Evolutionary conservation across 2,797 vertebrate species (phyloP).

Genomic region (Platalea minor): DNA sequence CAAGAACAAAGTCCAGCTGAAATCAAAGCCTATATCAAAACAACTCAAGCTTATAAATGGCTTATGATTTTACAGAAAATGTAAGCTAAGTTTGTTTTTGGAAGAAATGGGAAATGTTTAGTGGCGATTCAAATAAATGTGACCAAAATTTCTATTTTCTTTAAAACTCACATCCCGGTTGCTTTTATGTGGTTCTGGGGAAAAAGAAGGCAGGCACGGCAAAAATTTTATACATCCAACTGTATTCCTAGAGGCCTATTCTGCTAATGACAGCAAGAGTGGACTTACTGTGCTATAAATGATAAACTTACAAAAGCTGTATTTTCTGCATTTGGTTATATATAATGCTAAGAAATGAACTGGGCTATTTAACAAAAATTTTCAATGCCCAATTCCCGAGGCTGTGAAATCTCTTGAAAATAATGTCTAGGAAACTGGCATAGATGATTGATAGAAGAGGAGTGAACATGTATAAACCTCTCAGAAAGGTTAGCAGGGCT

Average conservation of each 20-base stretch:
- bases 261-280: neutral
- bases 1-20: neutral
- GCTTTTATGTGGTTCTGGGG: neutral
- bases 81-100: neutral
- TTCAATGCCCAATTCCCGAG: neutral
- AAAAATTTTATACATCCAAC: neutral
- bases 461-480: neutral
- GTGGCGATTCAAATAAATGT: neutral
- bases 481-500: neutral
- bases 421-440: neutral
- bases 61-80: neutral
- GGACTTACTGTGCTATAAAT: neutral
- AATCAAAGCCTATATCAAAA: neutral
- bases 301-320: neutral
- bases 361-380: neutral
- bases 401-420: neutral
- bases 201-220: neutral
- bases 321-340: neutral
- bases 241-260: neutral
- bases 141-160: neutral
- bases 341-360: neutral
- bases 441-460: neutral
- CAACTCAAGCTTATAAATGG: neutral
- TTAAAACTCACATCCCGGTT: neutral
- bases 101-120: neutral